Evolutionary conservation across 2,888 invertebrate genomes (phyloP).

Genomic region (Psylliodes chrysocephalus): DNA sequence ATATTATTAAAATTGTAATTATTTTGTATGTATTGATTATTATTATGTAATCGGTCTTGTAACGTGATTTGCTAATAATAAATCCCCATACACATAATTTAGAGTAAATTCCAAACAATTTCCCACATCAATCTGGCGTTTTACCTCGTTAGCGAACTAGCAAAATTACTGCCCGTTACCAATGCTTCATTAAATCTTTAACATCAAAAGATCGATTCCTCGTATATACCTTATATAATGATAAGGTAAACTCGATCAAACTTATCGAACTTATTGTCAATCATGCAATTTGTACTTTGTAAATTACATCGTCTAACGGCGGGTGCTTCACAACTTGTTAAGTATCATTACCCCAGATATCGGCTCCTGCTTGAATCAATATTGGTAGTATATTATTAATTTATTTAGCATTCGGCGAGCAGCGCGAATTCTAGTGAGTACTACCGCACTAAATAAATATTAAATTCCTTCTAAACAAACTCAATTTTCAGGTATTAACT

Average conservation of each 20-base stretch:
- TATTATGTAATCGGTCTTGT: too few species aligned
- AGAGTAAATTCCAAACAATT: neutral
- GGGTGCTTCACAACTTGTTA: constrained; percentile 17
- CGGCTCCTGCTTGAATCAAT: constrained; percentile 26
- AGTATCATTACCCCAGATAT: constrained; percentile 20
- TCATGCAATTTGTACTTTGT: constrained; percentile 24
- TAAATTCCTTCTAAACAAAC: constrained; percentile 45
- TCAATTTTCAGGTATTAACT: constrained; percentile 42
- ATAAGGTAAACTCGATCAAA: constrained; percentile 22
- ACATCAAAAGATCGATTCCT: constrained; percentile 21
- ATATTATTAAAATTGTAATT: too few species aligned
- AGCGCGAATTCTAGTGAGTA: constrained; percentile 18
- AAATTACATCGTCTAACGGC: constrained; percentile 4
- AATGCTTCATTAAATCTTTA: constrained; percentile 25
- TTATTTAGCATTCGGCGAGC: constrained; percentile 18
- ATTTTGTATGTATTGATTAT: too few species aligned
- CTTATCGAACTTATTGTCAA: constrained; percentile 29
- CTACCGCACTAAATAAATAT: constrained; percentile 42
- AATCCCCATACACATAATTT: too few species aligned
- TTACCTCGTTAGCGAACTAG: neutral
- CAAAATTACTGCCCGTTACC: constrained; percentile 14
- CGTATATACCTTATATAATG: constrained; percentile 14
- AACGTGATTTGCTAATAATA: too few species aligned
- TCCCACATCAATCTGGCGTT: neutral
- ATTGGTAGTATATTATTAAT: constrained; percentile 37